Evolutionary conservation across 2,888 invertebrate genomes (phyloP).

Genomic region (Lepidochrysops patricia): DNA sequence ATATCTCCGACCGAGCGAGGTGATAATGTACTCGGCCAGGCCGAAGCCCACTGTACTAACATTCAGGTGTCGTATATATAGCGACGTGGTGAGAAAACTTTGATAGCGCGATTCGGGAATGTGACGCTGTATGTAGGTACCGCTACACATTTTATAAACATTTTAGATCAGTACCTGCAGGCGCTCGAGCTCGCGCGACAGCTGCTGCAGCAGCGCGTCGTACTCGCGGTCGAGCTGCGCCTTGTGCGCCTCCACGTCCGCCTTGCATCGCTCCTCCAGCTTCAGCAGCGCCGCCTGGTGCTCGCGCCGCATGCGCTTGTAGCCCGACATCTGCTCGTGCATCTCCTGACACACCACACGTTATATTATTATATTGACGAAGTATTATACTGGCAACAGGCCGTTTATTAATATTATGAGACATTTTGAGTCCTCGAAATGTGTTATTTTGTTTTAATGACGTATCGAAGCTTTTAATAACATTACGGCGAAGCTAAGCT

Average conservation of each 20-base stretch:
- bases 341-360: conserved; percentile 82
- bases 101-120: no score
- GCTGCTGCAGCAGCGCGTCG: conserved; percentile 92
- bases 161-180: conserved; percentile 79
- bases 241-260: conserved; percentile 98
- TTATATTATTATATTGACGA: no score
- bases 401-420: no score
- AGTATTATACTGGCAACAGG: no score
- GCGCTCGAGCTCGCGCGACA: conserved; percentile 93
- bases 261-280: conserved; percentile 95
- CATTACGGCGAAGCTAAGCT: background rate
- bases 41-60: no score
- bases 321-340: conserved; percentile 99
- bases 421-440: no score
- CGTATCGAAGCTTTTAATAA: background rate
- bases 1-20: background rate
- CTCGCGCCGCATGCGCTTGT: conserved; percentile 97
- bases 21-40: no score
- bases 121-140: no score
- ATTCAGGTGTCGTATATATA: no score
- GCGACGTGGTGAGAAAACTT: no score
- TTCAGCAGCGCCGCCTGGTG: conserved; percentile 96
- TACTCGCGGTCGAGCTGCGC: conserved; percentile 96
- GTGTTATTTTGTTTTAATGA: background rate
- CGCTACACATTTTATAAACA: no score